Percentiles rank a stretch among this genome's conserved stretches.
phyloP scores from a whole-genome alignment of 2,113 vertebrate species.

The Ariopsis seemanni region DNA sequence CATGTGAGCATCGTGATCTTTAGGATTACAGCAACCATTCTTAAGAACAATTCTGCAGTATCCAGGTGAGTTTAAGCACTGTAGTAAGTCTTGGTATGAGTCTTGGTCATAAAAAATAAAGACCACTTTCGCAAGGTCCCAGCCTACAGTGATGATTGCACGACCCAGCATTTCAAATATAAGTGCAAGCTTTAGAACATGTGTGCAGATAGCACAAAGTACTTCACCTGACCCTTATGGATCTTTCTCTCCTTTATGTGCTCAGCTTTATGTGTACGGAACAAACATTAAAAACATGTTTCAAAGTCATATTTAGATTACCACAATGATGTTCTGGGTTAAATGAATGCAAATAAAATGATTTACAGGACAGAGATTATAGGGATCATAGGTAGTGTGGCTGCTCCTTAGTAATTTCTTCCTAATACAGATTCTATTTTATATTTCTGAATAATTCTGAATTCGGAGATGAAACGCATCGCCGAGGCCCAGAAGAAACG shows the following conservation, averaged over 20 bases:
- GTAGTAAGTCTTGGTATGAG: not conserved
- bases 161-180: not conserved
- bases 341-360: not conserved
- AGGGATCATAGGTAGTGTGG: not conserved
- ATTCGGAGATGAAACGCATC: no score
- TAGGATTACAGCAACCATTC: not conserved
- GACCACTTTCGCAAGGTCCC: not conserved
- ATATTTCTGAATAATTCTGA: no score
- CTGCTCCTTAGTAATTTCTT: no score
- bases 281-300: no score
- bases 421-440: no score
- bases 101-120: not conserved
- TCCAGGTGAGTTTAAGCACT: not conserved
- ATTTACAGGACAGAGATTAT: not conserved
- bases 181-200: not conserved
- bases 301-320: not conserved
- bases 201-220: not conserved
- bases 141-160: not conserved
- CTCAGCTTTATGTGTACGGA: not conserved
- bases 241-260: not conserved
- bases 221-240: not conserved
- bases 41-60: not conserved
- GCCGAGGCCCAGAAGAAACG: no score
- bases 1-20: not conserved
- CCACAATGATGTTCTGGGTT: not conserved